phyloP scores from a whole-genome alignment of 2,888 invertebrate genomes.

The Campaea margaritaria region DNA sequence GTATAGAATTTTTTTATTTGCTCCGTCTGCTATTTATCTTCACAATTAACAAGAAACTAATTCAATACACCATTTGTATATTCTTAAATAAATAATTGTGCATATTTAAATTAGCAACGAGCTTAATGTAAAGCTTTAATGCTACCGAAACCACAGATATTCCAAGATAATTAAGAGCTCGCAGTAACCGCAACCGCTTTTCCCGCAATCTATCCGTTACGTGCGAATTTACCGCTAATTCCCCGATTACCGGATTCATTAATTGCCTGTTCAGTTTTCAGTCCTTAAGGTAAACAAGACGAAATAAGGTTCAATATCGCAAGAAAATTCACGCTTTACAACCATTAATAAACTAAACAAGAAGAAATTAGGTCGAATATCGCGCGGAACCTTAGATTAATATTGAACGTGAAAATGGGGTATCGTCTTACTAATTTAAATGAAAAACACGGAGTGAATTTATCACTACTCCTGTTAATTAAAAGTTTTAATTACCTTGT shows the following conservation, averaged over 20 bases:
- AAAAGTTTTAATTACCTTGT: conserved; percentile 18
- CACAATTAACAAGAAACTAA: too few species aligned
- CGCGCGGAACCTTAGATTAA: background rate
- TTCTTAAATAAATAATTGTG: background rate
- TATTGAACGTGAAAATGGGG: conserved; percentile 6
- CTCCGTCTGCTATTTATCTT: too few species aligned
- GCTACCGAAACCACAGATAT: background rate
- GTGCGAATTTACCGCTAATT: conserved; percentile 21
- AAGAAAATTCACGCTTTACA: background rate
- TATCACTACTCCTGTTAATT: conserved; percentile 20
- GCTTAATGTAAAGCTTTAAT: too few species aligned
- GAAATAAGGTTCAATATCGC: conserved; percentile 20
- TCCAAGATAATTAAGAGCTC: background rate
- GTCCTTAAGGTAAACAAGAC: conserved; percentile 19
- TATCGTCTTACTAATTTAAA: conserved; percentile 20
- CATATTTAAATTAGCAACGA: background rate
- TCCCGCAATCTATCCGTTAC: conserved; percentile 1
- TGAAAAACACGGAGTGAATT: conserved; percentile 25
- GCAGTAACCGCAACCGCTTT: conserved; percentile 6
- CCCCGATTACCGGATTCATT: conserved; percentile 37
- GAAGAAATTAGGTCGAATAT: conserved; percentile 5
- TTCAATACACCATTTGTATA: background rate
- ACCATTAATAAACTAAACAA: conserved; percentile 4
- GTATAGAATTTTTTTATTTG: too few species aligned
- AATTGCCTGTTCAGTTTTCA: conserved; percentile 28